Base-by-base conservation (phyloP, 1,140 invertebrate genomes). In the Trissolcus basalis region DNA sequence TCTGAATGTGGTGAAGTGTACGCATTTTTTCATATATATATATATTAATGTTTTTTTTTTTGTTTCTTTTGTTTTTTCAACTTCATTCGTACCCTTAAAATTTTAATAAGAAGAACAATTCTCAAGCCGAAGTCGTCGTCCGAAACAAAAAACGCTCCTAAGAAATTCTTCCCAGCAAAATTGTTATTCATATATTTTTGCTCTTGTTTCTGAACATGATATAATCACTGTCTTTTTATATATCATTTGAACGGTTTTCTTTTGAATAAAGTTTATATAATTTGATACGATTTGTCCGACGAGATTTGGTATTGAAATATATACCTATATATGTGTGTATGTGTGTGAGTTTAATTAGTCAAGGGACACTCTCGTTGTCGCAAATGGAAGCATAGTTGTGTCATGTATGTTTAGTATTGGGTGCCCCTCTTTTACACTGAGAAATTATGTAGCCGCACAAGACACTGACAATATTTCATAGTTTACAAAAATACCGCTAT, bases 1-100 rank as follows among this genome's bases (percentile, higher is more conserved):
- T 84, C 55, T 81, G 65, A 80, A 59, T 70, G 64, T 68, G 50
- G 45, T 60, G 45, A 59, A 43, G 50, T 65, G 67, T 64, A 77
- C 56, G 67, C 51, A 58, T 72, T 48, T 68, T 16, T 54, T 13
- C n/a, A 12, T 44, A 12, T 13, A 44, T n/a, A n/a, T n/a, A n/a
- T n/a, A n/a, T n/a, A n/a, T n/a, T n/a, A 43, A 9, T 43, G 43
- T 44, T 4, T 47, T 27, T 63, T 44, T 51, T 12, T 35, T 45
- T 33, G 0, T 39, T 32, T 5, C 32, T 45, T 15, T 55, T 35
- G 6, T 3, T 54, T 33, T 1, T 63, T 45, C 12, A 47, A 48
- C 19, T 27, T 59, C 59, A 56, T 61, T 70, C 44, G 41, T 51
- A 49, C 45, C 11, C 13, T 48, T 13, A 48, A 48, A 48, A 1